phyloP scores from a whole-genome alignment of 53 echinoderm and acorn worm species.

The Glandiceps talaboti region DNA sequence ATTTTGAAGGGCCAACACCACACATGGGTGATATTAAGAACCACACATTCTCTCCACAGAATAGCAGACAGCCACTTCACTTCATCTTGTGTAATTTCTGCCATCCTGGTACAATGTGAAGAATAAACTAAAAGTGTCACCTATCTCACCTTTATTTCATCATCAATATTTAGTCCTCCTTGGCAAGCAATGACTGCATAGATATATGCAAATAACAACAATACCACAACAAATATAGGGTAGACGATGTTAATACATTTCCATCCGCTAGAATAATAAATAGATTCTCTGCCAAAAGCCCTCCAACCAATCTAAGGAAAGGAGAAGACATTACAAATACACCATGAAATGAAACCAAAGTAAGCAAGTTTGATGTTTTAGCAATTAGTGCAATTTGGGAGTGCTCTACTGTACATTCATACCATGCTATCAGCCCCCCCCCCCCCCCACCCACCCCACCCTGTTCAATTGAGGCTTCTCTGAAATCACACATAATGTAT shows the following conservation, averaged over 20 bases:
- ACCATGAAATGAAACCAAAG: neutral
- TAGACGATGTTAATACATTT: conserved; percentile 29
- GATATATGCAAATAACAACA: conserved; percentile 32
- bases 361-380: neutral
- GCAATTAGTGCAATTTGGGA: neutral
- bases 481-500: too few species aligned
- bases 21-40: too few species aligned
- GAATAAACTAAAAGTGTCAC: too few species aligned
- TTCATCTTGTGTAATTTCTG: too few species aligned
- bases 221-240: conserved; percentile 17
- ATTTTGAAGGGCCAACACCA: too few species aligned
- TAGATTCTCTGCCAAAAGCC: conserved; percentile 34
- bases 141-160: neutral
- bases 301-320: conserved; percentile 37
- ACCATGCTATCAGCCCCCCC: too few species aligned
- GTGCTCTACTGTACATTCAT: neutral
- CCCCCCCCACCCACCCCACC: too few species aligned
- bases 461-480: too few species aligned
- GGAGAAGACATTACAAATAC: neutral
- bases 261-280: conserved; percentile 32
- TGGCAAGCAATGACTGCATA: conserved; percentile 34
- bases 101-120: too few species aligned
- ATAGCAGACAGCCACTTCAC: too few species aligned
- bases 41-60: too few species aligned
- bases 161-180: conserved; percentile 5